These are phyloP conservation scores for Gastrophryne carolinensis DNA, from an alignment of 2,797 vertebrate species.

Conservation along the genomic window DNA sequence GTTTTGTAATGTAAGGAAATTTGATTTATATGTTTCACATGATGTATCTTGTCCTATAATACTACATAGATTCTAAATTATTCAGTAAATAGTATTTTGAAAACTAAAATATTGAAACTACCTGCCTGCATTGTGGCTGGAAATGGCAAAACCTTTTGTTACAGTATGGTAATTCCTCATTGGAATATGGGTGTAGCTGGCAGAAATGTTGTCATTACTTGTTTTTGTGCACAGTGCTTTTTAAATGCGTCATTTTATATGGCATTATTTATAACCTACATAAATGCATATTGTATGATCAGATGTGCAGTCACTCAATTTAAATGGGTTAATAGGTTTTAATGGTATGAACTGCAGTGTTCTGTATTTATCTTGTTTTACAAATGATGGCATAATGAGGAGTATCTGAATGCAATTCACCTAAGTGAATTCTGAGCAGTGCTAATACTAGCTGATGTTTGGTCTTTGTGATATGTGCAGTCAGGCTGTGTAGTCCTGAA, in stretches of 20 bases:
- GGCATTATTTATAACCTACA: not conserved
- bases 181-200: not conserved
- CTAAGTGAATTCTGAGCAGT: not conserved
- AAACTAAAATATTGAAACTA: no score
- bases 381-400: conserved; percentile 20
- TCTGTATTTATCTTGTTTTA: conserved; percentile 3
- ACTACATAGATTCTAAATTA: no score
- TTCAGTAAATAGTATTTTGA: no score
- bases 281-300: conserved; percentile 2
- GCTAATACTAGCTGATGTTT: not conserved
- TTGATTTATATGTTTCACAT: no score
- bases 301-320: not conserved
- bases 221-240: no score
- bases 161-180: not conserved
- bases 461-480: not conserved
- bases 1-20: no score
- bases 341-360: not conserved
- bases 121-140: not conserved
- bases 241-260: not conserved
- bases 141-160: not conserved
- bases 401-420: not conserved
- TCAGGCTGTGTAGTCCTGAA: not conserved
- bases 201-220: not conserved
- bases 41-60: no score
- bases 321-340: conserved; percentile 1